Base-by-base conservation (phyloP, 2,797 vertebrate species). In the Neomorphus geoffroyi region DNA sequence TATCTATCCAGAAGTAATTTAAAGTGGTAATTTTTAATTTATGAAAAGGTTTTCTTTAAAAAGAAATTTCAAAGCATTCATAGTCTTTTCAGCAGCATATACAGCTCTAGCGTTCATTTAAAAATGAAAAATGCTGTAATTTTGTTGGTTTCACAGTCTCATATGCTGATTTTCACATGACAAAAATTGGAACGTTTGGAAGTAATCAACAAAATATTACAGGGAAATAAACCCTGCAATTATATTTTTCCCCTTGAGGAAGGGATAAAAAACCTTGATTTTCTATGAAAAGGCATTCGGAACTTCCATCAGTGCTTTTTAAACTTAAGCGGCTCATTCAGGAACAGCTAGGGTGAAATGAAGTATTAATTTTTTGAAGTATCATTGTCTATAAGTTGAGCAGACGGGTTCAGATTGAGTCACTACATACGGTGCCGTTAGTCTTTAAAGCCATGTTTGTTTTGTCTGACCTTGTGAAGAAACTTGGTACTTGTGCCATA, bases 11-110 rank as follows among this genome's bases (percentile, higher is more conserved):
- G 51, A 66, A 86, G 13, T 65, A 56, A 84, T 53, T 69, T 48
- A 27, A 90, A 79, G 70, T 13, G 66, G 32, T 64, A 5, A 60
- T 81, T 95, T 96, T 85, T 93, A 88, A 71, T 93, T 88, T 70
- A 84, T 81, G 35, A n/a, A 72, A 92, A 72, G 28, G 8, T n/a
- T 87, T 41, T 32, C 14, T 39, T 87, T 17, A 4, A 30, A 75
- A 70, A 11, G 21, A 56, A 9, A 6, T 30, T 85, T 85, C 43
- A 77, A 81, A 90, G 27, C 26, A 26, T 35, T 64, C 70, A 46
- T 10, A 50, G 37, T 5, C 24, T 81, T 80, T 86, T 66, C 43
- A 79, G n/a, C 70, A 70, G n/a, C 6, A 6, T 23, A 26, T 8
- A 48, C 39, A 74, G 35, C 30, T 50, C 7, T 50, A 22, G 45